Evolutionary conservation across 2,113 vertebrate genomes (phyloP), one percentile per base, ranked within the genome.

Genomic region (Hemiprocne comata): DNA sequence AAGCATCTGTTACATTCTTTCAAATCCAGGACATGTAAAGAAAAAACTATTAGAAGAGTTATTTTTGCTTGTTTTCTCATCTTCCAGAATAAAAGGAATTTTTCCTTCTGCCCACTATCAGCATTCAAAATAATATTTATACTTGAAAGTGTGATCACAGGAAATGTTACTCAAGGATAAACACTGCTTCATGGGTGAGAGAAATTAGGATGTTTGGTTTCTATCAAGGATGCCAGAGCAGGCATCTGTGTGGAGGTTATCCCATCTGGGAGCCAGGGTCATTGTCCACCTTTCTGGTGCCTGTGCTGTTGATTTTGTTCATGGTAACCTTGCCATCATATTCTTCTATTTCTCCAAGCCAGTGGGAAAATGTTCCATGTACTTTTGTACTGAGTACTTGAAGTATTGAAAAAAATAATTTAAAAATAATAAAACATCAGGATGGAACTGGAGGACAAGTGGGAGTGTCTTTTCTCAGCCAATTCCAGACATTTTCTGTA

Each of bases 1-100:
- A 94, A 95, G 66, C 90, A 95, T 96, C 90, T 97, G 93, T 42
- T 93, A 23, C 61, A 57, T 89, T 93, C 55, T 90, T 93, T 94
- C 1, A 1, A 94, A 93, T 69, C 74, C 46, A 78, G 65, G 71
- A 55, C 44, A 85, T 61, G 48, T 82, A 85, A 85, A 78, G 29
- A 50, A 19, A 85, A 71, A 94, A 48, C 18, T 57, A 58, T 67
- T 83, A 65, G 46, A 71, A 70, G 83, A 93, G 53, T 58, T 61
- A 38, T 70, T 61, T 79, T 79, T 89, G 62, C 90, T 95, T 95
- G 64, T 95, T 94, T 96, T 89, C 73, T 94, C 93, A 79, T 87
- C 89, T 93, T 85, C 42, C 31, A 57, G 36, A 96, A 84, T 73
- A 82, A 78, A 96, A 83, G 19, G 46, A 89, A 24, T 81, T 96